These are phyloP conservation scores for Cheilosia pagana DNA, from an alignment of 2,888 invertebrate genomes.

Conservation along the genomic window DNA sequence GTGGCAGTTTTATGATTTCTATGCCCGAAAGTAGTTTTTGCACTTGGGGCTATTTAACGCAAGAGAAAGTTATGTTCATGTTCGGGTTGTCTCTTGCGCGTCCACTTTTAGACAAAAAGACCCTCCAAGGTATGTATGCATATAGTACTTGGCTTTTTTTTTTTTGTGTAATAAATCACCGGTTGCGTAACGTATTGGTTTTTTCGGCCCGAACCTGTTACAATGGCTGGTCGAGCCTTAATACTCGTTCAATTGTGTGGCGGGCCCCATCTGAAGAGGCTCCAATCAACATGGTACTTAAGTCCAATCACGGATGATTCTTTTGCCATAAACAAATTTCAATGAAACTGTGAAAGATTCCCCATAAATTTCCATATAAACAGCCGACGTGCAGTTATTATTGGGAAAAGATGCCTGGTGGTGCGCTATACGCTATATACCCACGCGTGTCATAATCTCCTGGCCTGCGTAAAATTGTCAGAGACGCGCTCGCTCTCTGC, in stretches of 20 bases:
- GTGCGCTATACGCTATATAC: slow-evolving; percentile 16
- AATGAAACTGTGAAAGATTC: slow-evolving; percentile 56
- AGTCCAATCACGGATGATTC: slow-evolving; percentile 70
- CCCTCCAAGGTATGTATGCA: slow-evolving; percentile 7
- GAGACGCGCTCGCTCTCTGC: slow-evolving; percentile 55
- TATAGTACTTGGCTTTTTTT: slow-evolving; percentile 39
- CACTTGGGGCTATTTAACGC: slow-evolving; percentile 65
- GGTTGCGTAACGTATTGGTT: slow-evolving; percentile 38
- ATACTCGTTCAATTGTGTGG: neutral
- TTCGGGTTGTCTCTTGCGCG: slow-evolving; percentile 5
- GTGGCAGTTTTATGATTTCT: slow-evolving; percentile 59
- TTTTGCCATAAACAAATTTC: slow-evolving; percentile 60
- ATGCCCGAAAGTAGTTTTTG: slow-evolving; percentile 65
- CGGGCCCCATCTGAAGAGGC: slow-evolving; percentile 45
- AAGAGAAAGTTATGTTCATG: slow-evolving; percentile 59
- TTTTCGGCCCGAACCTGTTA: slow-evolving; percentile 38
- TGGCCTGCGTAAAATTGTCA: slow-evolving; percentile 66
- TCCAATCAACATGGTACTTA: slow-evolving; percentile 72
- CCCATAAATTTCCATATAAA: slow-evolving; percentile 62
- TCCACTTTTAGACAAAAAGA: slow-evolving; percentile 33
- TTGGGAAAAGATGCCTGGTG: slow-evolving; percentile 15
- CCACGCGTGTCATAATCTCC: slow-evolving; percentile 71
- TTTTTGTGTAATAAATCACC: slow-evolving; percentile 52
- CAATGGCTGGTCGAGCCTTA: neutral
- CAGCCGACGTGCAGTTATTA: slow-evolving; percentile 5